Conservation (phyloP, 53 echinoderm and acorn worm genomes). For the Patiria pectinifera region DNA sequence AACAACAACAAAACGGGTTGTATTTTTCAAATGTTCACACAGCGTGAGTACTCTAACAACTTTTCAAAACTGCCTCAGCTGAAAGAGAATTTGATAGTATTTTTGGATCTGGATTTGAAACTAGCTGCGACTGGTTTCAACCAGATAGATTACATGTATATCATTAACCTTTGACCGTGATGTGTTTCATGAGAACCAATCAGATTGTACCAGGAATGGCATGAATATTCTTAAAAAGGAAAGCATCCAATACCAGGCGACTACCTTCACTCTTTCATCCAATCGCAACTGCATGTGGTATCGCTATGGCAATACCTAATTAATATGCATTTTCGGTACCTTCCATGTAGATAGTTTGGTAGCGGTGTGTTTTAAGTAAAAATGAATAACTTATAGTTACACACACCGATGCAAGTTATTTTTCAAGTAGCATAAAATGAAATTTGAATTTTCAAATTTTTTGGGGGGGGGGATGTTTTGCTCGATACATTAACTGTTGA, state of each 20-base stretch:
- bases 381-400: no score
- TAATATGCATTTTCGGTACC: neutral
- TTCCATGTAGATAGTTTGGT: neutral
- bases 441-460: no score
- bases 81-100: no score
- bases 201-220: neutral
- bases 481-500: neutral
- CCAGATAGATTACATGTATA: neutral
- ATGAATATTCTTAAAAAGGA: neutral
- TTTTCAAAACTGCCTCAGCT: no score
- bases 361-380: neutral
- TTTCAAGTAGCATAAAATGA: no score
- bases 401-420: no score
- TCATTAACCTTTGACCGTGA: neutral
- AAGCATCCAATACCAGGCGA: neutral
- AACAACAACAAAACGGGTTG: neutral
- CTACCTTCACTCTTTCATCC: neutral
- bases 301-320: neutral
- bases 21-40: neutral
- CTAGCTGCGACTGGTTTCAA: neutral
- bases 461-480: no score
- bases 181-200: neutral
- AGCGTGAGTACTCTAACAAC: neutral
- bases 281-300: neutral
- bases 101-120: neutral